These are phyloP conservation scores for Gobio gobio DNA, from an alignment of 2,113 vertebrate genomes.

Conservation along the genomic window DNA sequence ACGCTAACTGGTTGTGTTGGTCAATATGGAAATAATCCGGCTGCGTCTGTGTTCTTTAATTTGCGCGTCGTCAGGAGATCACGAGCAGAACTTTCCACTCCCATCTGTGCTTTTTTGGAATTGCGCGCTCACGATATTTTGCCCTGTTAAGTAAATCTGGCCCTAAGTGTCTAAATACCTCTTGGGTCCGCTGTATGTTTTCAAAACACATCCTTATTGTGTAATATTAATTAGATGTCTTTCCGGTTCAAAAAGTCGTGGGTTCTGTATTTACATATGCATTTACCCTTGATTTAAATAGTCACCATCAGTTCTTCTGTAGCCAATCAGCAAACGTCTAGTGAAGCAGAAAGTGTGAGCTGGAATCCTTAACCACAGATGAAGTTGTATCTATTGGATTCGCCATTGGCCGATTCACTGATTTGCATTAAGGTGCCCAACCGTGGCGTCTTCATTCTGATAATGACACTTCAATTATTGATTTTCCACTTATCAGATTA, in stretches of 20 bases:
- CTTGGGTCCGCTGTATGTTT: neutral
- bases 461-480: slow-evolving; percentile 66
- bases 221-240: slow-evolving; percentile 60
- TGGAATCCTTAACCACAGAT: slow-evolving; percentile 6
- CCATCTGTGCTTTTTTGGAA: too few species aligned
- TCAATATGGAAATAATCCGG: too few species aligned
- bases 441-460: slow-evolving; percentile 46
- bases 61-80: too few species aligned
- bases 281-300: slow-evolving; percentile 60
- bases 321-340: slow-evolving; percentile 12
- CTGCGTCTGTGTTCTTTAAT: too few species aligned
- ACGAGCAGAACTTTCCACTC: too few species aligned
- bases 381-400: slow-evolving; percentile 29
- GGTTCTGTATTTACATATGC: slow-evolving; percentile 59
- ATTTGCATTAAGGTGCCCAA: slow-evolving; percentile 48
- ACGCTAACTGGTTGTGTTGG: too few species aligned
- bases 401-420: slow-evolving; percentile 30
- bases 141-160: too few species aligned
- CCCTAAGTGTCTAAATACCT: neutral
- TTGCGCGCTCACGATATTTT: too few species aligned
- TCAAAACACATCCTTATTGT: neutral
- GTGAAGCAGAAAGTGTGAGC: slow-evolving; percentile 23
- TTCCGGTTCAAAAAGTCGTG: slow-evolving; percentile 65
- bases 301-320: slow-evolving; percentile 46
- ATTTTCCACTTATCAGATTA: slow-evolving; percentile 69